A percentile compares a stretch with the other conserved stretches of the same genome.
These are phyloP conservation scores for Lophochroa leadbeateri DNA, from an alignment of 2,113 vertebrate species.

Conservation along the genomic window DNA sequence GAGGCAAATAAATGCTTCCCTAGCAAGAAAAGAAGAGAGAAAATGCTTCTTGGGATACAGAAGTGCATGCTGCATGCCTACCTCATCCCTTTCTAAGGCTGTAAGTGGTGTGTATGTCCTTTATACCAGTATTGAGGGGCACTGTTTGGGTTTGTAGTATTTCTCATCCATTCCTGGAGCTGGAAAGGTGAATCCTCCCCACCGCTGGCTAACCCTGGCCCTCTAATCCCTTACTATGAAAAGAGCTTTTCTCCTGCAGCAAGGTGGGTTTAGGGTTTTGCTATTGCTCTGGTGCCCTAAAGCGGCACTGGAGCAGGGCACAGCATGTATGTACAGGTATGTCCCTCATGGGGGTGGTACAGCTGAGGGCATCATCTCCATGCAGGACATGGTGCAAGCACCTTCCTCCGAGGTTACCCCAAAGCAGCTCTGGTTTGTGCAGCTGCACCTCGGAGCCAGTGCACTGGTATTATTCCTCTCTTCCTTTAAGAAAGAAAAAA, in stretches of 20 bases:
- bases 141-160: background rate
- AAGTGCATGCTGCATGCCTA: background rate
- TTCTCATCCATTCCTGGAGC: background rate
- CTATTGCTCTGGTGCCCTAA: background rate
- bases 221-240: background rate
- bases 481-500: background rate
- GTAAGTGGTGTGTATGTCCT: background rate
- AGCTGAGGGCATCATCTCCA: background rate
- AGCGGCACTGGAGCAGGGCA: fast-evolving
- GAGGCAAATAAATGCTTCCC: background rate
- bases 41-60: background rate
- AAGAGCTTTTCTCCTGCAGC: background rate
- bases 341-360: background rate
- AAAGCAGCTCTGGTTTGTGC: background rate
- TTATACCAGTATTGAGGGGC: background rate
- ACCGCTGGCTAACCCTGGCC: background rate
- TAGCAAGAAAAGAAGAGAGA: background rate
- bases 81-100: background rate
- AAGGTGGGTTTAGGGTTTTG: background rate
- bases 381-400: background rate
- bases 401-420: background rate
- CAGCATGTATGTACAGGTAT: background rate
- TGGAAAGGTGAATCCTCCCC: background rate
- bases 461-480: background rate
- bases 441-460: background rate